Evolutionary conservation across 64 coral and sea anemone species (phyloP).

Genomic region (Catalaphyllia jardinei): DNA sequence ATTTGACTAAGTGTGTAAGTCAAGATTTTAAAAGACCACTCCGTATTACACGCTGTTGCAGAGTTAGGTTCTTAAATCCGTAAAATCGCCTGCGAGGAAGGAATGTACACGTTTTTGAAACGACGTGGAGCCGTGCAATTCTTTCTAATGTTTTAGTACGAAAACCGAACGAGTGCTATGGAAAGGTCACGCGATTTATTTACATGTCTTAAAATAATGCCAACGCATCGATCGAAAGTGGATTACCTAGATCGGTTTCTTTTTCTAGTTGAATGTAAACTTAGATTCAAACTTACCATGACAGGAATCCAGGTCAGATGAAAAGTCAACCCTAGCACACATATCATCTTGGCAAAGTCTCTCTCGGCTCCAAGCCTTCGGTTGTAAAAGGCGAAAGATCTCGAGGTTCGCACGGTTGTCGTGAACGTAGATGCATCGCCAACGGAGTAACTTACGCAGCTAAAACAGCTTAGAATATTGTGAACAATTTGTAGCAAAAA

Average conservation of each 20-base stretch:
- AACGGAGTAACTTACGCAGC: slow-evolving; percentile 10
- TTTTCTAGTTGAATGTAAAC: background rate
- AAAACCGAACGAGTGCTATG: no score
- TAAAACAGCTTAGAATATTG: slow-evolving; percentile 66
- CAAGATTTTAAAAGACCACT: no score
- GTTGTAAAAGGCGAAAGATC: slow-evolving; percentile 8
- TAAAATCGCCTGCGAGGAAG: no score
- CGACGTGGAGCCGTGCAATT: no score
- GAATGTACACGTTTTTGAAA: no score
- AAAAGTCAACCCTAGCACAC: slow-evolving; percentile 63
- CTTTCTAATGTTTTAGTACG: no score
- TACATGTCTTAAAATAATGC: no score
- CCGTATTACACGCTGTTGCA: no score
- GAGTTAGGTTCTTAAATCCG: no score
- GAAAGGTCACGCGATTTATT: no score
- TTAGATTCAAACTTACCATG: slow-evolving; percentile 66
- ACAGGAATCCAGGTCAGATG: slow-evolving; percentile 85
- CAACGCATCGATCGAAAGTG: background rate
- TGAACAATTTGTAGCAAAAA: slow-evolving; percentile 77
- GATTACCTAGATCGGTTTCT: background rate
- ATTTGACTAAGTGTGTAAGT: no score
- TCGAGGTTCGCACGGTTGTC: background rate
- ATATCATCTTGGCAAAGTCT: slow-evolving; percentile 77
- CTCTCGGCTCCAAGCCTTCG: slow-evolving; percentile 23
- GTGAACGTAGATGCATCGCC: background rate